Base-by-base conservation (phyloP, 2,888 invertebrate genomes). In the Spatulosminthurus flaviceps region DNA sequence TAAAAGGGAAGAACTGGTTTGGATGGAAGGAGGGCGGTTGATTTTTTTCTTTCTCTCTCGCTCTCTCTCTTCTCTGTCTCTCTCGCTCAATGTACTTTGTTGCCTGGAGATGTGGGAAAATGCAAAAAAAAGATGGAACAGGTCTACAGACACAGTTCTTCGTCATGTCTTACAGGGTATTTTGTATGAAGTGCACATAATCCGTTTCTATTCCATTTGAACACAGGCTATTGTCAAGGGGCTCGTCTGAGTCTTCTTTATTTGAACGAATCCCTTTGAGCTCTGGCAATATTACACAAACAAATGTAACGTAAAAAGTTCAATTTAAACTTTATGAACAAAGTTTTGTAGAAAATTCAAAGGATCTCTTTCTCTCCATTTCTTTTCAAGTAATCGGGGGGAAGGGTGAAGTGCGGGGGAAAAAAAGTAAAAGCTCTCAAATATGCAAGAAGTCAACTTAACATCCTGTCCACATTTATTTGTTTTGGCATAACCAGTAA, bases 321-420 rank as follows among this genome's bases (percentile, higher is more conserved):
- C 71, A 72, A 72, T 72, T 72, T 72, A 43, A 72, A 72, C 71
- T 72, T 72, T 72, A 72, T 43, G 71, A 72, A 72, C 43, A 72
- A 43, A 42, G 43, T 24, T 66, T 51, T 51, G 51, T 22, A 28
- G 16, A 28, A 67, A 64, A 26, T 64, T 64, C 64, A 64, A 26
- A 64, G 64, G 64, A 64, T 26, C 26, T 64, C 7, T 64, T 64
- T 19, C n/a, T 64, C 64, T 64, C 64, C 19, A 28, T 24, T 67
- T 67, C 28, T 67, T 28, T 67, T 67, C 29, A n/a, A 5, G 9
- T 16, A 0, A 28, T 7, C 13, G 28, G 1, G 16, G 19, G 19
- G 16, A n/a, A 67, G 28, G 16, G 24, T 26, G 28, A 28, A 67
- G 28, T 11, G 24, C 13, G 28, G 11, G 67, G 16, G 26, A 28